Evolutionary conservation across 2,797 vertebrate genomes (phyloP).

Genomic region (Tenualosa thibaudeaui): DNA sequence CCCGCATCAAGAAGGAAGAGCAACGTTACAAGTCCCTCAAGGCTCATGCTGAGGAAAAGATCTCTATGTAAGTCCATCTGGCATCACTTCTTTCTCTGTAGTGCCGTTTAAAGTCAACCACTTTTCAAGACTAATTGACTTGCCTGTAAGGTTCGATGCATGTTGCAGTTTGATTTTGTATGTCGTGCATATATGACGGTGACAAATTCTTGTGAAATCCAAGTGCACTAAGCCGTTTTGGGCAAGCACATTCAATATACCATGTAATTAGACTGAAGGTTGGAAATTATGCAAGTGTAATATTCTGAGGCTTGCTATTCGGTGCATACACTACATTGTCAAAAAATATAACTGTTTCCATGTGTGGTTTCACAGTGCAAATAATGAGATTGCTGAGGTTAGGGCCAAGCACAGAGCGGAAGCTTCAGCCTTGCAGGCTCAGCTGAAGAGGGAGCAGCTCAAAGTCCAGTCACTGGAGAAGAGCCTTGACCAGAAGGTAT

Average conservation of each 20-base stretch:
- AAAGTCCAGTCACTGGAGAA: conserved; percentile 86
- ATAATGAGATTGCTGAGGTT: conserved; percentile 83
- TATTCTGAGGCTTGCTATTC: too few species aligned
- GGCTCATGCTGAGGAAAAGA: conserved; percentile 90
- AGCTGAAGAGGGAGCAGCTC: conserved; percentile 86
- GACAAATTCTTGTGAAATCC: too few species aligned
- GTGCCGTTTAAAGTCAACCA: neutral
- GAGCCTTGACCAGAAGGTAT: conserved; percentile 89
- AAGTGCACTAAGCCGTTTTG: too few species aligned
- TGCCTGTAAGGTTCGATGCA: neutral
- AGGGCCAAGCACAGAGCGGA: conserved; percentile 80
- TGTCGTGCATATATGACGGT: neutral
- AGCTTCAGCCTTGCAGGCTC: conserved; percentile 76
- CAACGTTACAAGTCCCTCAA: conserved; percentile 90
- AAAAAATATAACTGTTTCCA: neutral
- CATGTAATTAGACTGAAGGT: too few species aligned
- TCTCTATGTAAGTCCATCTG: conserved; percentile 75
- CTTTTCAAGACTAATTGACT: neutral
- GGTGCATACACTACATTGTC: neutral
- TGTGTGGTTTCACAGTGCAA: conserved; percentile 75
- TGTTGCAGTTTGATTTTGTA: neutral
- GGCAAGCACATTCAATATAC: too few species aligned
- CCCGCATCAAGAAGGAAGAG: conserved; percentile 83
- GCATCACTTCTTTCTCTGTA: neutral
- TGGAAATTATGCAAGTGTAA: too few species aligned